Base-by-base conservation (phyloP, 2,888 invertebrate species). In the Disparrhopalites patrizii region DNA sequence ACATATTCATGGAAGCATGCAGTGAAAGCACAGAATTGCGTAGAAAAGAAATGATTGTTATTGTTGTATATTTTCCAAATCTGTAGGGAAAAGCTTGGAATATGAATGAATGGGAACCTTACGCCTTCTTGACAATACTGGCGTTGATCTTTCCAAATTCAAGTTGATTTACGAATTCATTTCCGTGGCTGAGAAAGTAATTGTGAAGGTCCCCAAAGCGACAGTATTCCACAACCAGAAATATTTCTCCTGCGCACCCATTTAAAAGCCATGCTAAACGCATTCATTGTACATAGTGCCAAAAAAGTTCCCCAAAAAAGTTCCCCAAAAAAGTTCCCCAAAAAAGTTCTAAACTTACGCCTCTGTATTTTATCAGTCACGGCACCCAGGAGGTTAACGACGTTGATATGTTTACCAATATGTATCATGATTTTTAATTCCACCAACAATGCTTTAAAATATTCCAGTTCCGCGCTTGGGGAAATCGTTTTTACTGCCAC, bases 201-300 rank as follows among this genome's bases (percentile, higher is more conserved):
- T 91, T 88, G 76, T 93, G 90, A 13, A 96, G 82, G 79, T 93
- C 94, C 15, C 96, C 96, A 79, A 86, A 93, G 69, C 87, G 87
- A 78, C 96, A 96, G 78, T 89, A 96, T 79, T 97, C 96, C 0
- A 96, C 94, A 71, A 97, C 92, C 0, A 96, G 93, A 77, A 89
- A 83, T 28, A 97, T 80, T 80, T 95, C 93, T 54, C 91, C 84
- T 83, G 76, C 10, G 25, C n/a, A n/a, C n/a, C n/a, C n/a, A n/a
- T n/a, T n/a, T n/a, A n/a, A n/a, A n/a, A n/a, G n/a, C n/a, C n/a
- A n/a, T n/a, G n/a, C n/a, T n/a, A n/a, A n/a, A n/a, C n/a, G n/a
- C n/a, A n/a, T n/a, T n/a, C n/a, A n/a, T n/a, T n/a, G n/a, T n/a
- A n/a, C n/a, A n/a, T n/a, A n/a, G n/a, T n/a, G n/a, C n/a, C n/a